Conservation (phyloP, 2,113 vertebrate species). For the Diadophis punctatus region DNA sequence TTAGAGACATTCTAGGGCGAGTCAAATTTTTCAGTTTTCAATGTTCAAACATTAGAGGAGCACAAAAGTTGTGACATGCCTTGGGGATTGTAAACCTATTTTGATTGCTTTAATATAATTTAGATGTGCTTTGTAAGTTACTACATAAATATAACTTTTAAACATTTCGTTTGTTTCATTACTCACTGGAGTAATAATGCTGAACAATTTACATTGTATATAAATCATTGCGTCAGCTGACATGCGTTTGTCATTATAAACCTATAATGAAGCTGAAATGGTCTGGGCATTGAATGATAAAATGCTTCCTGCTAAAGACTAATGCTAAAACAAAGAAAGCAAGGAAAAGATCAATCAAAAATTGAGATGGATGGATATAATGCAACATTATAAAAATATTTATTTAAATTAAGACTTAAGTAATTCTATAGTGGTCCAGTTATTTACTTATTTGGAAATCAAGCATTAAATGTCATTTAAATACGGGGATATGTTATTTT, state of each 20-base stretch:
- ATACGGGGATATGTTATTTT: not conserved
- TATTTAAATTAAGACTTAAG: not conserved
- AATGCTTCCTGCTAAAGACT: not conserved
- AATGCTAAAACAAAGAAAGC: not conserved
- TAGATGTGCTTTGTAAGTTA: too few relatives aligned
- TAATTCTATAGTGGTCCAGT: not conserved
- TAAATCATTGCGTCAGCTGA: constrained; percentile 12
- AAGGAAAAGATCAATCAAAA: not conserved
- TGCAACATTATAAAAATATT: not conserved
- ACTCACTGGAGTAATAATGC: not conserved
- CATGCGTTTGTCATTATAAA: not conserved
- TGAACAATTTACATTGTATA: not conserved
- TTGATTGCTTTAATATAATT: too few relatives aligned
- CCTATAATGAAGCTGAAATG: constrained; percentile 14
- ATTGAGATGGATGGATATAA: not conserved
- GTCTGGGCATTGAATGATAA: not conserved
- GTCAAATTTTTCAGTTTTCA: too few relatives aligned
- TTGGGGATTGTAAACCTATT: too few relatives aligned
- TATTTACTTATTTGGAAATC: not conserved
- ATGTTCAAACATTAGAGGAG: too few relatives aligned
- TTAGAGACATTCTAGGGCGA: not conserved
- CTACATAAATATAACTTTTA: too few relatives aligned
- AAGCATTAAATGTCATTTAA: not conserved
- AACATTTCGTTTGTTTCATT: not conserved
- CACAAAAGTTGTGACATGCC: too few relatives aligned